These are phyloP conservation scores for Amphimallon solstitiale DNA, from an alignment of 2,888 invertebrate genomes.

Conservation along the genomic window DNA sequence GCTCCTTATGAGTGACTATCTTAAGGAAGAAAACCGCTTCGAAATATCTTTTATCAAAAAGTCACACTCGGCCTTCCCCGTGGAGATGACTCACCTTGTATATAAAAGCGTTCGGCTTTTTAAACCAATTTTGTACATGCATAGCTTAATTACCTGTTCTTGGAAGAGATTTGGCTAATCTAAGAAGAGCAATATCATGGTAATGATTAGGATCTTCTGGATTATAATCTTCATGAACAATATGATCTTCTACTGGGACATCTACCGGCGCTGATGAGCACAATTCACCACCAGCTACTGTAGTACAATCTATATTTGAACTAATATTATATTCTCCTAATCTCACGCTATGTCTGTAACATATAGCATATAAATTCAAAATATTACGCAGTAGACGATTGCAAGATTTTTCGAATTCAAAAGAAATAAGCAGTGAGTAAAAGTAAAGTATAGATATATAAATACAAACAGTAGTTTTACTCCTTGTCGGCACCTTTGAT, in stretches of 20 bases:
- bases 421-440: too few relatives aligned
- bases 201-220: conserved; percentile 69
- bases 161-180: conserved; percentile 67
- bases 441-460: too few relatives aligned
- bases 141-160: conserved; percentile 64
- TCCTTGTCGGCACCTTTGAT: too few relatives aligned
- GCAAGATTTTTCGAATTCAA: too few relatives aligned
- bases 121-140: neutral
- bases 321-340: conserved; percentile 76
- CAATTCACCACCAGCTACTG: conserved; percentile 47
- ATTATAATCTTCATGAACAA: conserved; percentile 73
- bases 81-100: too few relatives aligned
- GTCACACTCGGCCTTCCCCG: too few relatives aligned
- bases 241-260: conserved; percentile 70
- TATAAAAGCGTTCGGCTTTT: neutral
- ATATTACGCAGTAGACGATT: too few relatives aligned
- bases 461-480: too few relatives aligned
- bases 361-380: too few relatives aligned
- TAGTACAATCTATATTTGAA: conserved; percentile 70
- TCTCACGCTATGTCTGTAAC: conserved; percentile 68
- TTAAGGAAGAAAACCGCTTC: too few relatives aligned
- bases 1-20: too few relatives aligned
- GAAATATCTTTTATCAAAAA: too few relatives aligned
- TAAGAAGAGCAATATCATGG: conserved; percentile 78
- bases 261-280: conserved; percentile 72